Conservation (phyloP, 2,888 invertebrate genomes). For the Brenthis hecate region DNA sequence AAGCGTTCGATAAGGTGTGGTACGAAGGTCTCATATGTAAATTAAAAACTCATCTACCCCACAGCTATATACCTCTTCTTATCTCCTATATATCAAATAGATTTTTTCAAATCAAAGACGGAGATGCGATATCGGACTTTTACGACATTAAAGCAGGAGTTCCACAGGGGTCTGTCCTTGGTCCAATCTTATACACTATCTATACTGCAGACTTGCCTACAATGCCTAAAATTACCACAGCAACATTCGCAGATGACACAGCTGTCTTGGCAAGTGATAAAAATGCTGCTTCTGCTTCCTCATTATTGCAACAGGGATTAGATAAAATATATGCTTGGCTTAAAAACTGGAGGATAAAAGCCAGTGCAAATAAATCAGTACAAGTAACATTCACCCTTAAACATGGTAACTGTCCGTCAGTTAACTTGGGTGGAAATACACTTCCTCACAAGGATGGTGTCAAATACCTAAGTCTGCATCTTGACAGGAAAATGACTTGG, state of each 20-base stretch:
- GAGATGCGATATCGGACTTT: too few species aligned
- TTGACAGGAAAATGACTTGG: not conserved
- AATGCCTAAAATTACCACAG: too few species aligned
- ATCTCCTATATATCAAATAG: too few species aligned
- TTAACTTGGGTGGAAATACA: not conserved
- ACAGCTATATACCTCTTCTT: too few species aligned
- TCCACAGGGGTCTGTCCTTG: too few species aligned
- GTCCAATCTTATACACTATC: too few species aligned
- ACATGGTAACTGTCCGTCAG: not conserved
- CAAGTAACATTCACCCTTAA: not conserved
- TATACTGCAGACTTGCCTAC: not conserved
- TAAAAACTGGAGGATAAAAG: not conserved
- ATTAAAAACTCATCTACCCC: too few species aligned
- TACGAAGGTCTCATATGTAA: conserved; percentile 22
- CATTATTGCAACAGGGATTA: not conserved
- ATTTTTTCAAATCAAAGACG: too few species aligned
- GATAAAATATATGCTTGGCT: not conserved
- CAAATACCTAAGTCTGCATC: not conserved
- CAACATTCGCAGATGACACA: not conserved
- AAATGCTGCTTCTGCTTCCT: not conserved
- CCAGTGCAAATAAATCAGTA: not conserved
- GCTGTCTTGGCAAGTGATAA: not conserved
- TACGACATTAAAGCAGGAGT: too few species aligned
- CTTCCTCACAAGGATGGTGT: not conserved
- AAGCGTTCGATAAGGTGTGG: conserved; percentile 35